Evolutionary conservation across 2,113 vertebrate genomes (phyloP).

Genomic region (Galbula dea): DNA sequence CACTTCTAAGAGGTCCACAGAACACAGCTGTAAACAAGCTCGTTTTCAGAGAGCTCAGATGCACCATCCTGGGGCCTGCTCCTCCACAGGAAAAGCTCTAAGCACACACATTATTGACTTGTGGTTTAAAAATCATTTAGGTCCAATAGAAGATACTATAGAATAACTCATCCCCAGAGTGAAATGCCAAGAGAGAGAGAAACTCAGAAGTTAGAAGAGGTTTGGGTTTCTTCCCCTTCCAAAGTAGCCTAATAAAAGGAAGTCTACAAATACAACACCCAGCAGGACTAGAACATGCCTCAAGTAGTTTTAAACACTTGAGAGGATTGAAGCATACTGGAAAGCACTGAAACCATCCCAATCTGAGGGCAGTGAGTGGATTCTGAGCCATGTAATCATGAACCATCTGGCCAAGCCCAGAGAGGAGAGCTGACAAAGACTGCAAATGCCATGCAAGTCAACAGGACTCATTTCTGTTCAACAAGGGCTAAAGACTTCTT

Average conservation of each 20-base stretch:
- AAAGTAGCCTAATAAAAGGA: not conserved
- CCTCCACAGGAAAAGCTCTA: not conserved
- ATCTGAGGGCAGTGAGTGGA: not conserved
- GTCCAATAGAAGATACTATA: not conserved
- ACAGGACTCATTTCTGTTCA: not conserved
- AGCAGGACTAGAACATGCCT: not conserved
- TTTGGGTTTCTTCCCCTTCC: not conserved
- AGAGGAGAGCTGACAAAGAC: not conserved
- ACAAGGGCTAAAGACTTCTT: not conserved
- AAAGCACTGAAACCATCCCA: not conserved
- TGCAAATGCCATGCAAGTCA: not conserved
- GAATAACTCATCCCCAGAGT: not conserved
- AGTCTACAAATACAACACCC: not conserved
- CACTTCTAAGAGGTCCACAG: not conserved
- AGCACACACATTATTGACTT: not conserved
- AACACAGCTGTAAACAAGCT: not conserved
- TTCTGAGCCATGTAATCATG: not conserved
- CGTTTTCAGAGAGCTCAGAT: not conserved
- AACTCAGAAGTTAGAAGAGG: not conserved
- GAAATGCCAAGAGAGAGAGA: not conserved
- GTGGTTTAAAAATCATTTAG: not conserved
- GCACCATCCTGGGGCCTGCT: not conserved
- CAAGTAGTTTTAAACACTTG: not conserved
- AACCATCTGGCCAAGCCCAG: not conserved
- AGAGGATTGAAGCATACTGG: not conserved